Base-by-base conservation (phyloP, 2,113 vertebrate species). In the Eublepharis macularius region DNA sequence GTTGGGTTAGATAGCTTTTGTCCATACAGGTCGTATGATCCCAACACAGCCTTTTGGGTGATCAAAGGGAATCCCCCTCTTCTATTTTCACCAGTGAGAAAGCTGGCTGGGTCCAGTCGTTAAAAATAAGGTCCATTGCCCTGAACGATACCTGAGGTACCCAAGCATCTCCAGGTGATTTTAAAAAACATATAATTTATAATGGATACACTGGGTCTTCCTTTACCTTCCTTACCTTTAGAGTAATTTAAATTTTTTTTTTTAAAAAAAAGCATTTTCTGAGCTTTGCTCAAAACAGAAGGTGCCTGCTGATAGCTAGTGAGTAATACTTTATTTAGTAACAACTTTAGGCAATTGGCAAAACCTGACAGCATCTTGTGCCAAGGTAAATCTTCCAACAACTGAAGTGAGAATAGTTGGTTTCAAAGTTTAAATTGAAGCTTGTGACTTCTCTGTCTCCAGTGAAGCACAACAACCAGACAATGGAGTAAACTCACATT, bases 401-500 rank as follows among this genome's bases (percentile, higher is more conserved):
- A 84, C 49, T 91, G 45, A 49, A 87, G 73, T 10, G 72, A 75
- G 57, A 66, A 85, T 75, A 86, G 84, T 68, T 51, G 78, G 57
- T 87, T 93, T 86, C 80, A 92, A 76, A 81, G 57, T 82, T 91
- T 89, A 85, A 49, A 32, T 83, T 84, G 49, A 84, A 75, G 65
- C 84, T 82, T 75, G 77, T 91, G 91, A 90, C 32, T 36, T 80
- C 60, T 74, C 47, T 68, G 63, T 90, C 88, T 83, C 14, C 76
- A 87, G n/a, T n/a, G 41, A 76, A 79, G 77, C 49, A 85, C 78
- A 57, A 39, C 82, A 82, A 81, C 89, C 87, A 65, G 82, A 80
- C 88, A 86, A 88, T 1, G 77, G 90, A 85, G 89, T 45, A 76
- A 88, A 89, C 82, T 91, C 91, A 88, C 43, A 87, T 92, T 87